Base-by-base conservation (phyloP, 2,888 invertebrate species). In the Lithosia quadra region DNA sequence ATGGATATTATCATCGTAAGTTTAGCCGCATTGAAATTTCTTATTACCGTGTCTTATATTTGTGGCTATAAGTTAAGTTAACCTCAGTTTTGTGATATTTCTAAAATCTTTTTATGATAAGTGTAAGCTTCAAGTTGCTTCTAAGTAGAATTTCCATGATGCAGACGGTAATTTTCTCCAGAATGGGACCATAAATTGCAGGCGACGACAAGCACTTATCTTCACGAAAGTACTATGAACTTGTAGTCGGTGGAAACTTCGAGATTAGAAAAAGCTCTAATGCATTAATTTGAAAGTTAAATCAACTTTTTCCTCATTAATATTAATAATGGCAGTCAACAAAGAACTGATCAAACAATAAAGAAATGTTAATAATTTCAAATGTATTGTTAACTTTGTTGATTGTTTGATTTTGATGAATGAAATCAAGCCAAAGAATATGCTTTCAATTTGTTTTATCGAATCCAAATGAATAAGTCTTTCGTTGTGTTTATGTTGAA, bases 151-250 rank as follows among this genome's bases (percentile, higher is more conserved):
- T 79, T 80, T 80, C 70, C 80, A 75, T 75, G 80, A 82, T 75
- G 75, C 72, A 77, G 79, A 82, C 83, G 86, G 86, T 83, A 86
- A 85, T 84, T 86, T 84, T 84, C 71, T 81, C 77, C 77, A 76
- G 84, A 86, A 89, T 84, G 84, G 85, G 84, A 85, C 82, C 80
- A 90, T 91, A 91, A 89, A 91, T 91, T 86, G 78, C 80, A 79
- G 79, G 74, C 84, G 82, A 86, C 82, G 77, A 81, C 78, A 77
- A 83, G 79, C 85, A 78, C 73, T 77, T 79, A 79, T 82, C 84
- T 75, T 71, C 74, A 68, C 68, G 71, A 74, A 74, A 78, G 76
- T 74, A 76, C 72, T 73, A 69, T 81, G 65, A 61, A 72, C 73
- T 72, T 73, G 75, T 74, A 65, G 75, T 74, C 70, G 63, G 63